These are phyloP conservation scores for Falco peregrinus DNA, from an alignment of 2,797 vertebrate species.

Conservation along the genomic window DNA sequence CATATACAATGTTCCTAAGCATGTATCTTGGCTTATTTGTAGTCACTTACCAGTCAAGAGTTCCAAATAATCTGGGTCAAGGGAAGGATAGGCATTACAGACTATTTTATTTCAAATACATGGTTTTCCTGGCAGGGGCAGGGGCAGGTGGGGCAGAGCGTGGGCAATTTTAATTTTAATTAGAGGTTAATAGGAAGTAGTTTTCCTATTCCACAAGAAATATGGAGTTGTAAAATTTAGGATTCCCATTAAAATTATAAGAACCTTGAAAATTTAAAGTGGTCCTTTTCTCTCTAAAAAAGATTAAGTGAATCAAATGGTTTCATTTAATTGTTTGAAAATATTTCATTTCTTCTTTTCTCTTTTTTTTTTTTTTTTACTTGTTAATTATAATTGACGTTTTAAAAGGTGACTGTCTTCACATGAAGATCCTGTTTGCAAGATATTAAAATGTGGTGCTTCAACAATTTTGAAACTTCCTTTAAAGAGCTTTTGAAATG, in stretches of 20 bases:
- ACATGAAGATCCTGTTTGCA: background rate
- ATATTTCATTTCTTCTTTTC: background rate
- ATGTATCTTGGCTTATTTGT: background rate
- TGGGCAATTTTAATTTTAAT: background rate
- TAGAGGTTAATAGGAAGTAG: background rate
- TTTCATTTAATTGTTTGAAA: background rate
- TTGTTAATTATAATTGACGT: background rate
- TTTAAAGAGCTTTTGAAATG: background rate
- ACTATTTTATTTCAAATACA: background rate
- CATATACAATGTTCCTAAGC: background rate
- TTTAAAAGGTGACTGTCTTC: background rate
- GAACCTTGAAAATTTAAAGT: background rate
- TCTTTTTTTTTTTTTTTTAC: fast-evolving
- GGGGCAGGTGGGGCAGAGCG: background rate
- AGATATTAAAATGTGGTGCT: background rate
- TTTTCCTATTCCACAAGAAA: background rate
- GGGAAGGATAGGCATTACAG: background rate
- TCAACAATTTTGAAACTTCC: background rate
- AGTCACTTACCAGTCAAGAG: background rate
- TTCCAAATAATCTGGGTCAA: background rate
- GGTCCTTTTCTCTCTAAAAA: background rate
- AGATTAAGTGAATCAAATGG: fast-evolving
- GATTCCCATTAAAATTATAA: background rate
- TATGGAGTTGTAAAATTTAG: background rate
- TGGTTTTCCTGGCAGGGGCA: background rate